A percentile compares a stretch with the other conserved stretches of the same genome.
phyloP scores from a whole-genome alignment of 2,888 invertebrate species.

The Erebia epiphron region DNA sequence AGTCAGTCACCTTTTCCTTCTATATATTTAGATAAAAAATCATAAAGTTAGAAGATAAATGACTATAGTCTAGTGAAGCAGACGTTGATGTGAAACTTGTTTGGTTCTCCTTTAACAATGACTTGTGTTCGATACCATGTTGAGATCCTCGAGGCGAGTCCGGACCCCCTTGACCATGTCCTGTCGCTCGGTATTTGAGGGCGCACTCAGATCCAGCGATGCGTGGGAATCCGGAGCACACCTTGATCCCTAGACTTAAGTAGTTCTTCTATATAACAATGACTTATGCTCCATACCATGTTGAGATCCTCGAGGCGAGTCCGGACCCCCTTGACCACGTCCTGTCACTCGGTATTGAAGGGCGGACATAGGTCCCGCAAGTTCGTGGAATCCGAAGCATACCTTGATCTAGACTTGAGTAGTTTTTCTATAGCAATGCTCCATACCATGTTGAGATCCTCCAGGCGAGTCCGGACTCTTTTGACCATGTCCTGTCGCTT shows the following conservation, averaged over 20 bases:
- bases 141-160: constrained; percentile 95
- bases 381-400: constrained; percentile 95
- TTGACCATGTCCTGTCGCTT: constrained; percentile 95
- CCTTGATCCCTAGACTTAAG: constrained; percentile 95
- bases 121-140: not conserved
- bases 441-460: constrained; percentile 84
- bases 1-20: no score
- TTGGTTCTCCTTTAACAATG: constrained; percentile 90
- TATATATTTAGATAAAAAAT: no score
- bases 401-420: constrained; percentile 94
- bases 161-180: constrained; percentile 96
- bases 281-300: constrained; percentile 73
- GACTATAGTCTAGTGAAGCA: constrained; percentile 85
- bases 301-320: constrained; percentile 95
- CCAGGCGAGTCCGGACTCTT: constrained; percentile 94
- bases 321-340: constrained; percentile 95
- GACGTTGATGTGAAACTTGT: constrained; percentile 94
- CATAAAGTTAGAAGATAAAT: no score
- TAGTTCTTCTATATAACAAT: constrained; percentile 89
- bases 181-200: constrained; percentile 90
- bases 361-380: constrained; percentile 96
- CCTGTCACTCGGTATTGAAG: constrained; percentile 90
- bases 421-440: constrained; percentile 87
- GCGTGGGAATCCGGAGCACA: constrained; percentile 97
- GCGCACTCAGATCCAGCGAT: constrained; percentile 96